phyloP scores from a whole-genome alignment of 2,797 vertebrate genomes.

The Calcarius lapponicus region DNA sequence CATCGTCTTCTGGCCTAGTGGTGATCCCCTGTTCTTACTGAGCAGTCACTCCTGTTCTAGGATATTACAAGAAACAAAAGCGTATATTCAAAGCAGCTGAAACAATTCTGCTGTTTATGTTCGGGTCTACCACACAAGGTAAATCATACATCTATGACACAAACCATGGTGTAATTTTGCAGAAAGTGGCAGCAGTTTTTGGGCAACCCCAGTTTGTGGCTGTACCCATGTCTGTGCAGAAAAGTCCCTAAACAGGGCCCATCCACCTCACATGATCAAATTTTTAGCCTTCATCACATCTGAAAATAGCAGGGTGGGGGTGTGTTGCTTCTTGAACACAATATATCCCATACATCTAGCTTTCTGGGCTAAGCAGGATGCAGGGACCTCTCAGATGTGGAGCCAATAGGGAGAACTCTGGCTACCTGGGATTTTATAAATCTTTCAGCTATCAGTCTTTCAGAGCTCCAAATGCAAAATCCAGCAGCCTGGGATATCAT shows the following conservation, averaged over 20 bases:
- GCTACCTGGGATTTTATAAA: slow-evolving; percentile 66
- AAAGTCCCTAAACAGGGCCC: background rate
- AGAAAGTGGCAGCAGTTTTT: background rate
- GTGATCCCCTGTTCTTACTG: background rate
- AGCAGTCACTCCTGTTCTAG: background rate
- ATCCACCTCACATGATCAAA: background rate
- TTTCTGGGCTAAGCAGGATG: background rate
- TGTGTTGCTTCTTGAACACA: background rate
- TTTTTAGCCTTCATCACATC: background rate
- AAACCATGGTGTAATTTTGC: background rate
- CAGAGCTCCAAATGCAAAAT: slow-evolving; percentile 70
- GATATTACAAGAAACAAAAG: background rate
- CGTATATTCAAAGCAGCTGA: background rate
- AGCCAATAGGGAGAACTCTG: slow-evolving; percentile 27
- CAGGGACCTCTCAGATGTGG: slow-evolving; percentile 12
- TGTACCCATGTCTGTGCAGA: rapidly evolving
- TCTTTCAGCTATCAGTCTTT: slow-evolving; percentile 64
- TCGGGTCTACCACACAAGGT: rapidly evolving
- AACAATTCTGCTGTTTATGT: background rate
- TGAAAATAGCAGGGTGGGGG: background rate
- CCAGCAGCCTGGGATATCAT: slow-evolving; percentile 60
- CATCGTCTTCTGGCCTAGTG: background rate
- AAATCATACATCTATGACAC: background rate
- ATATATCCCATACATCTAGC: slow-evolving; percentile 26
- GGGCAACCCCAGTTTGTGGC: background rate